Base-by-base conservation (phyloP, 2,113 vertebrate species). In the Gorilla gorilla region DNA sequence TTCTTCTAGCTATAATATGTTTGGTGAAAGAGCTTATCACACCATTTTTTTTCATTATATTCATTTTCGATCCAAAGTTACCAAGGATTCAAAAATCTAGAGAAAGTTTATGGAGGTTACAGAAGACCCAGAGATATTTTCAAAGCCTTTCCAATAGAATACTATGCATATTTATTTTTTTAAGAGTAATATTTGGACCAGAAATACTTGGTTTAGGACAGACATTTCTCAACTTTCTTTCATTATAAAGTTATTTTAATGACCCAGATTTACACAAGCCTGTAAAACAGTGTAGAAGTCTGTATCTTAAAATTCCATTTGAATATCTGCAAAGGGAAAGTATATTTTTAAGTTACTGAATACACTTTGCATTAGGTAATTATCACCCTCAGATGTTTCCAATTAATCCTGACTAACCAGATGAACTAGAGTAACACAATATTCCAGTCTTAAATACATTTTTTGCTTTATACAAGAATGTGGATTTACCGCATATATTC, bases 1-100 rank as follows among this genome's bases (percentile, higher is more conserved):
- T 80, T 94, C 80, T 84, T 96, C 25, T 83, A 61, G 55, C 45
- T 93, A 96, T 87, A 96, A 93, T 90, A 43, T 80, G 7, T 50
- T 93, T 93, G n/a, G 48, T 87, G 35, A 84, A 86, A 43, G 32
- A 86, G 32, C 87, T 94, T 92, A 78, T 96, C 43, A 43, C 87
- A 23, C 73, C 10, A 25, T 82, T 73, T 61, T 52, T 85, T 73
- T 23, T 32, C 2, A 68, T 59, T 52, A 2, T 86, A 18, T 83
- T 76, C 90, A 72, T 92, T 79, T 93, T 89, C 6, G 72, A 8
- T 81, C 10, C 30, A 84, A 13, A 91, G 72, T 50, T 90, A 45
- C 9, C 6, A 83, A 84, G 72, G 50, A 64, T 78, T 92, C 6
- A 97, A 84, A 93, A 70, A 73, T 38, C 55, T 48, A 40, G 17